Evolutionary conservation across 2,113 vertebrate species (phyloP), one percentile per base, ranked within the genome.

Genomic region (Chelonoidis abingdonii): DNA sequence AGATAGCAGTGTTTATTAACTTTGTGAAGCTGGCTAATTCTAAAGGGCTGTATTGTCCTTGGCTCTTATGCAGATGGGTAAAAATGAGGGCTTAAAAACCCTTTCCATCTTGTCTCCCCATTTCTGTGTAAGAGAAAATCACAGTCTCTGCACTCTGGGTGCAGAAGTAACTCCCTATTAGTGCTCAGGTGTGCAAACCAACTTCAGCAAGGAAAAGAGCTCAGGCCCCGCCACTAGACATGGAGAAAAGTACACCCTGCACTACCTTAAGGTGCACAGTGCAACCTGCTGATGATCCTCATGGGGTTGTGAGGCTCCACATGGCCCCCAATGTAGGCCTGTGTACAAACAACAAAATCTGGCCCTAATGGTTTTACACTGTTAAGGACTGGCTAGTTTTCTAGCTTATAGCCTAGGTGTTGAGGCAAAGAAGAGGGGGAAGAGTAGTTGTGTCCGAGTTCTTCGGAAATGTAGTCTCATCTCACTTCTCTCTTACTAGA

Each of bases 241-340:
- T 8, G 65, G 90, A 93, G n/a, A 90, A 94, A 54, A 29, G 54
- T 82, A 54, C 95, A 89, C 41, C 62, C 62, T 97, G 85, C 59
- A 93, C 65, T 17, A 38, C 29, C 8, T 22, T 84, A 54, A 92
- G 54, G 59, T 93, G 31, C 47, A 69, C 31, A n/a, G 31, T 69
- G 62, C 62, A 69, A 17, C 35, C 62, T 69, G 16, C 31, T 69
- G 62, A 17, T 69, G 62, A 16, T n/a, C 31, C 35, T 17, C 16
- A 19, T 19, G 62, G 35, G 16, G 31, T 19, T 69, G 62, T n/a
- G 62, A 69, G 62, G 62, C 35, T 69, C 62, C 62, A 69, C 31
- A 9, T 10, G 16, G 35, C 31, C 31, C 31, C 62, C 62, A n/a
- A 17, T 19, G 31, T 69, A 90, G 85, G 95, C 89, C 59, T 91